Base-by-base conservation (phyloP, 2,113 vertebrate species). In the Sitta europaea region DNA sequence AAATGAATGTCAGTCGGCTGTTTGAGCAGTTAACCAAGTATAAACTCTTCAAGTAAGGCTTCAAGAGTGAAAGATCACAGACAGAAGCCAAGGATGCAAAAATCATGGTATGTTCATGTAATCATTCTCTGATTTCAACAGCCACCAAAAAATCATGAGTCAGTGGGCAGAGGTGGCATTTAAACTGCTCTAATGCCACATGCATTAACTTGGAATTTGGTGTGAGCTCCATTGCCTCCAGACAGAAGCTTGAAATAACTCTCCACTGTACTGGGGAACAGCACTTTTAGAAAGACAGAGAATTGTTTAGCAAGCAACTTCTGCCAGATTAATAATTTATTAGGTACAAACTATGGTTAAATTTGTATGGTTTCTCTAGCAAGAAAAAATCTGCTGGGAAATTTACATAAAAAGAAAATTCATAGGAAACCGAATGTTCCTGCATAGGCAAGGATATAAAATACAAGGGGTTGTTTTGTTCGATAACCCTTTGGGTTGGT, bases 241-340 rank as follows among this genome's bases (percentile, higher is more conserved):
- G 84, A 68, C n/a, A 75, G 55, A 84, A 83, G 38, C 67, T 57
- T 20, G 45, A 38, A 94, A 47, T 61, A 86, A 80, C 72, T 76
- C 63, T 72, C 25, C 29, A 23, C 48, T 80, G 4, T 42, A 66
- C 47, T 47, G 75, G 68, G 93, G 67, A 95, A 25, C 33, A 76
- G 72, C 78, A 77, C 47, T 90, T 71, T 47, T 19, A 81, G 35
- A 61, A 36, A 33, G 31, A 73, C 11, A 63, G 14, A 76, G 62
- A 96, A 78, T 14, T 82, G 74, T 95, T 95, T 72, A 86, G 67
- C 86, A 84, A 90, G 68, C 65, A 95, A 77, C 53, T 90, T n/a
- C 48, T 85, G 57, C 57, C 81, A 79, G 72, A 90, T 96, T 88
- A 96, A 94, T 92, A 94, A 94, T 92, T 86, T 71, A 94, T 88